These are phyloP conservation scores for Zoanthus gigantus DNA, from an alignment of 92 coral and sea anemone species.

Conservation along the genomic window DNA sequence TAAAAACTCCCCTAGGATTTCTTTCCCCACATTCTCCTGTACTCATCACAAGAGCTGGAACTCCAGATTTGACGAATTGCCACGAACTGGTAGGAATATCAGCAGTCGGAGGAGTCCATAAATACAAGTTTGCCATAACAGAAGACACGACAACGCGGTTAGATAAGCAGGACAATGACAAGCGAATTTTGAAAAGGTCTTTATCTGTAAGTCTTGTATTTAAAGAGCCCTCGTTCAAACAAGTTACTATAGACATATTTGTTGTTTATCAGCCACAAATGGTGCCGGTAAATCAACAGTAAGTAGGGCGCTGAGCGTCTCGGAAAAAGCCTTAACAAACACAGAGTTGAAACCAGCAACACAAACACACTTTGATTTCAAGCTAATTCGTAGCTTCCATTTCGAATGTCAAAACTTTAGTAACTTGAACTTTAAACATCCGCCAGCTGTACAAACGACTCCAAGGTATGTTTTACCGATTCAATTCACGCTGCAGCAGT, in stretches of 20 bases:
- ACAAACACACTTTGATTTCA: constrained; percentile 37
- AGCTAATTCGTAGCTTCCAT: constrained; percentile 38
- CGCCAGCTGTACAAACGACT: not conserved
- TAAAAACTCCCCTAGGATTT: constrained; percentile 89
- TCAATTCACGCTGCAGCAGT: not conserved
- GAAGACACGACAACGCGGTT: constrained; percentile 95
- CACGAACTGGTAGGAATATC: constrained; percentile 80
- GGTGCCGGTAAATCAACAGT: constrained; percentile 9
- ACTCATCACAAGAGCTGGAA: constrained; percentile 90
- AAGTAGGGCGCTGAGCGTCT: constrained; percentile 9
- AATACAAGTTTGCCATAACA: constrained; percentile 84
- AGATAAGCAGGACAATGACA: constrained; percentile 92
- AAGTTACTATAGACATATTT: constrained; percentile 80
- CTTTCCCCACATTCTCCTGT: constrained; percentile 91
- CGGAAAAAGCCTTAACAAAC: constrained; percentile 14
- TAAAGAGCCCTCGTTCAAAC: constrained; percentile 79
- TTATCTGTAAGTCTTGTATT: constrained; percentile 78
- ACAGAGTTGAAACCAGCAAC: constrained; percentile 28
- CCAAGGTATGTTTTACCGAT: not conserved
- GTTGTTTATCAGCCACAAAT: constrained; percentile 35
- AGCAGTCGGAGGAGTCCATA: constrained; percentile 82
- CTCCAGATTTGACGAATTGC: constrained; percentile 88
- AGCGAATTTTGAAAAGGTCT: constrained; percentile 92
- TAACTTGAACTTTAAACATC: not conserved
- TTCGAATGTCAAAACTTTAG: constrained; percentile 24